Conservation (phyloP, 1,140 invertebrate genomes). For the Lordiphosa stackelbergi region DNA sequence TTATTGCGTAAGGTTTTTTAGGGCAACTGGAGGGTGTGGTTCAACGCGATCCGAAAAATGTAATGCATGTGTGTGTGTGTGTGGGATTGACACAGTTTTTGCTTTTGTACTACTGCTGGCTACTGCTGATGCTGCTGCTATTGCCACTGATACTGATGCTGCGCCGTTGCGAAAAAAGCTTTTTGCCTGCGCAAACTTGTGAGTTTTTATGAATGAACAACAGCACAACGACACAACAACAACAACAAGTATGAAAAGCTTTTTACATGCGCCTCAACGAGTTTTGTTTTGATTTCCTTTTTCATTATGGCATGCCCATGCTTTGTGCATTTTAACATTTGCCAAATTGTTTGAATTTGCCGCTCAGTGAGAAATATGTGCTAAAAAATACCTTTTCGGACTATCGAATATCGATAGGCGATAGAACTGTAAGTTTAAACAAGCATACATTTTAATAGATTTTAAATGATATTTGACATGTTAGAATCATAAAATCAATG, state of each 20-base stretch:
- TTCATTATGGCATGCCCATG: background rate
- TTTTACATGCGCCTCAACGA: conserved; percentile 12
- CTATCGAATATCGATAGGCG: conserved; percentile 19
- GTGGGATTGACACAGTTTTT: conserved; percentile 54
- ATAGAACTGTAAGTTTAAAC: background rate
- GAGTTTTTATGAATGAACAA: conserved; percentile 66
- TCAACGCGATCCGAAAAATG: conserved; percentile 32
- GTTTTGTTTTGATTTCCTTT: conserved; percentile 5
- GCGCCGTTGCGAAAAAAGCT: conserved; percentile 48
- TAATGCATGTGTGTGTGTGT: conserved; percentile 15
- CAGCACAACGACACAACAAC: conserved; percentile 21
- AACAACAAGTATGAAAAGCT: conserved; percentile 10
- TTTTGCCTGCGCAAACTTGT: conserved; percentile 27
- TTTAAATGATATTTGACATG: too few relatives aligned
- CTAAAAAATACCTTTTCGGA: conserved; percentile 25
- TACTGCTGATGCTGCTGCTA: too few relatives aligned
- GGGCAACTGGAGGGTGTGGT: conserved; percentile 72
- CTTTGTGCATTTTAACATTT: conserved; percentile 7
- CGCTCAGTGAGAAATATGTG: conserved; percentile 7
- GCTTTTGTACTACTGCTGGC: conserved; percentile 17
- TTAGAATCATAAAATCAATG: too few relatives aligned
- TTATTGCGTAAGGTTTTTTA: conserved; percentile 73
- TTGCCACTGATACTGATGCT: conserved; percentile 20
- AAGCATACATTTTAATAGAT: too few relatives aligned
- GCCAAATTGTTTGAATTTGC: background rate